These are phyloP conservation scores for Platysternon megacephalum DNA, from an alignment of 2,113 vertebrate genomes.

Conservation along the genomic window DNA sequence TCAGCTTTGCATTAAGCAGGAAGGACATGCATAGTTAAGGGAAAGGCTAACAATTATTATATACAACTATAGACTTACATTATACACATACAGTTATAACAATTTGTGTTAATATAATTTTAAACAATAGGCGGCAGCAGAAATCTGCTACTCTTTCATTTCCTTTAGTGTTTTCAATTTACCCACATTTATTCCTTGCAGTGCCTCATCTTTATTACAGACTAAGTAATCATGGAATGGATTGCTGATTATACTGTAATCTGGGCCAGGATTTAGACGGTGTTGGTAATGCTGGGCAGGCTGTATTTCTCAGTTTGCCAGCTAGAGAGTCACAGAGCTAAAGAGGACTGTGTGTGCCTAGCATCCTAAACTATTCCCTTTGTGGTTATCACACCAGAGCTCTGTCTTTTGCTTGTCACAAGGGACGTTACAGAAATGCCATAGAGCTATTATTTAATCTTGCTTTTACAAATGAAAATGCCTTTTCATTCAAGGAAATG, in stretches of 20 bases:
- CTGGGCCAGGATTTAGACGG: neutral
- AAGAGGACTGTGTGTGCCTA: neutral
- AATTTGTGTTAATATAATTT: neutral
- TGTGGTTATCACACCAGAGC: neutral
- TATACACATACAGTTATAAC: neutral
- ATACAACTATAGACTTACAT: neutral
- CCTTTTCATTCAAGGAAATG: neutral
- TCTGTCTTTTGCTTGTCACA: neutral
- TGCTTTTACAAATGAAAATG: neutral
- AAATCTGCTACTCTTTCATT: neutral
- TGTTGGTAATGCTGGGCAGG: neutral
- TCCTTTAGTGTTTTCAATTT: neutral
- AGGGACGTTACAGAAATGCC: neutral
- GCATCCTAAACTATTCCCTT: neutral
- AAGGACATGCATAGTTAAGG: neutral
- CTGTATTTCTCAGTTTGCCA: neutral
- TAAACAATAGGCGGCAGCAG: neutral
- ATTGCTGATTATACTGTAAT: too few species aligned
- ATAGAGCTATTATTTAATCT: neutral
- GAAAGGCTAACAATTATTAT: neutral
- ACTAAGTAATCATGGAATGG: too few species aligned
- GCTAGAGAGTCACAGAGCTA: neutral
- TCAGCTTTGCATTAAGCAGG: neutral
- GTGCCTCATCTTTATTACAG: neutral
- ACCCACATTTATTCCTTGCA: rapidly evolving